Evolutionary conservation across 2,113 vertebrate species (phyloP).

Genomic region (Pogonocichla stellata): DNA sequence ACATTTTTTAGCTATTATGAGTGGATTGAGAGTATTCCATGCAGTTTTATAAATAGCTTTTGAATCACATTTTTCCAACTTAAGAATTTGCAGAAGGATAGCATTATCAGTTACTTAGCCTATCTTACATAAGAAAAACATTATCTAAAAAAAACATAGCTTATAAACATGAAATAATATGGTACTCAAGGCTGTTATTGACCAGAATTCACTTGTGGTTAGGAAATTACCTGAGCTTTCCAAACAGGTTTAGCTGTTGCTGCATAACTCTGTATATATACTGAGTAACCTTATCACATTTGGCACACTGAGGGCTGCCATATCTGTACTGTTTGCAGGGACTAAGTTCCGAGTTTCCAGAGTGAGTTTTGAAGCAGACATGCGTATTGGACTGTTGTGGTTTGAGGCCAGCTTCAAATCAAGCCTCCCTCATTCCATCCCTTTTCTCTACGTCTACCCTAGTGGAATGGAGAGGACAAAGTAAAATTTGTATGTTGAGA

Average conservation of each 20-base stretch:
- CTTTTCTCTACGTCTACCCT: accelerated
- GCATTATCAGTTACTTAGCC: not conserved
- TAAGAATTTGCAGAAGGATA: not conserved
- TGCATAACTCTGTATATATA: not conserved
- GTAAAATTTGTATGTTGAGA: not conserved
- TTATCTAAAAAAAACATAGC: accelerated
- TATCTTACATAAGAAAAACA: not conserved
- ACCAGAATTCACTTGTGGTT: not conserved
- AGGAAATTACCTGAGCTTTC: not conserved
- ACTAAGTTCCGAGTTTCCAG: not conserved
- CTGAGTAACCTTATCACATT: not conserved
- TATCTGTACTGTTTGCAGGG: not conserved
- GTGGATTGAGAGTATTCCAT: not conserved
- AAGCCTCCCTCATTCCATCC: not conserved
- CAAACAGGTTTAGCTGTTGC: not conserved
- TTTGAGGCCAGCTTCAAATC: not conserved
- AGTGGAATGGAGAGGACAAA: not conserved
- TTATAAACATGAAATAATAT: not conserved
- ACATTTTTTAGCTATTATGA: not conserved
- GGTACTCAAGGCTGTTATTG: not conserved
- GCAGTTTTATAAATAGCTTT: not conserved
- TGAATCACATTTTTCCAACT: not conserved
- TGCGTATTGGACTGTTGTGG: not conserved
- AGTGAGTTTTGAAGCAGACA: not conserved
- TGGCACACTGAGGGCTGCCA: not conserved